Percentiles rank a stretch among this genome's conserved stretches.
phyloP scores from a whole-genome alignment of 2,888 invertebrate species.

The Drosophila mettleri region DNA sequence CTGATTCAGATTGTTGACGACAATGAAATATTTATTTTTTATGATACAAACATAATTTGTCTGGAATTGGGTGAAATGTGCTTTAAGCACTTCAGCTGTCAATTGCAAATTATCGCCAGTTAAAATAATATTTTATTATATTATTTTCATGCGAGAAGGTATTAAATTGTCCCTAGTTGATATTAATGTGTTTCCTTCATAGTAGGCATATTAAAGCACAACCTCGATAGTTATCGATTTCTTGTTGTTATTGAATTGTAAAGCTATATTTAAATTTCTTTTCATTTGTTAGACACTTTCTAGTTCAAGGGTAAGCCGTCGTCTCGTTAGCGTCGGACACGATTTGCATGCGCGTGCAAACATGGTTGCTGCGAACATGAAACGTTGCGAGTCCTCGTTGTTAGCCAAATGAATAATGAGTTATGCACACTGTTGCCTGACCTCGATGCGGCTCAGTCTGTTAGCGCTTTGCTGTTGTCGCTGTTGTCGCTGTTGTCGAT shows the following conservation, averaged over 20 bases:
- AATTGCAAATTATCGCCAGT: too few species aligned
- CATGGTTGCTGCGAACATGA: not conserved
- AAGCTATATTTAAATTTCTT: not conserved
- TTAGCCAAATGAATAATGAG: constrained; percentile 2
- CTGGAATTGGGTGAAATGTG: too few species aligned
- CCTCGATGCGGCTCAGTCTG: constrained; percentile 14
- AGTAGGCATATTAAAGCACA: not conserved
- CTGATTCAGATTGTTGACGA: too few species aligned
- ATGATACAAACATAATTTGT: too few species aligned
- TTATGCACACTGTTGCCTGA: constrained; percentile 32
- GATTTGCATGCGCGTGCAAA: constrained; percentile 6
- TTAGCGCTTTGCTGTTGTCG: too few species aligned
- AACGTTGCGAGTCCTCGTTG: not conserved
- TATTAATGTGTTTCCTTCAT: too few species aligned
- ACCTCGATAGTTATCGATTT: not conserved
- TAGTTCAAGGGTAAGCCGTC: not conserved
- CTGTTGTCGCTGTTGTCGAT: constrained; percentile 3
- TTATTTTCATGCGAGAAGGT: too few species aligned
- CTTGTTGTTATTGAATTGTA: not conserved
- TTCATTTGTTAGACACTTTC: not conserved
- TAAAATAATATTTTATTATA: too few species aligned
- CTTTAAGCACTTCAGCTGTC: too few species aligned
- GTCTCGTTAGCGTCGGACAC: constrained; percentile 4
- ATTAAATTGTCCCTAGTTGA: too few species aligned
- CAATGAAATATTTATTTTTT: not conserved